These are phyloP conservation scores for Eristalinus sepulchralis DNA, from an alignment of 2,888 invertebrate species.

Conservation along the genomic window DNA sequence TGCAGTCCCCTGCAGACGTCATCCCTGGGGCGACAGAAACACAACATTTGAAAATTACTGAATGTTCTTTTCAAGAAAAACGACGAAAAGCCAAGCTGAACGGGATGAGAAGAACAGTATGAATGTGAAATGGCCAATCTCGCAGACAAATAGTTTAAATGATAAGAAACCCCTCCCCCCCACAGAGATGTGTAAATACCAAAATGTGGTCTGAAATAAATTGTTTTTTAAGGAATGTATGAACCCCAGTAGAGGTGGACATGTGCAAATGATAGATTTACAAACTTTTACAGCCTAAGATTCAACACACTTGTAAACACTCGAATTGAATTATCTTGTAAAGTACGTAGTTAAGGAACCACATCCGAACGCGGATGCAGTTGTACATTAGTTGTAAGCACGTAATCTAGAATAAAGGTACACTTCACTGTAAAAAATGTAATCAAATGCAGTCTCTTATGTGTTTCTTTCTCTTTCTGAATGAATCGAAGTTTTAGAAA, in stretches of 20 bases:
- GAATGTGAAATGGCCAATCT: neutral
- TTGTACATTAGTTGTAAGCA: neutral
- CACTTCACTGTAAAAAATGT: neutral
- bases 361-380: neutral
- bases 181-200: conserved; percentile 50
- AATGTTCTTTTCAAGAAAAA: conserved; percentile 71
- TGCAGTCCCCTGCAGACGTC: conserved; percentile 78
- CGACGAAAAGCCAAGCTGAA: conserved; percentile 59
- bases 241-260: conserved; percentile 16
- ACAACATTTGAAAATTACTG: conserved; percentile 77
- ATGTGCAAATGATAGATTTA: conserved; percentile 49
- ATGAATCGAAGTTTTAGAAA: too few species aligned
- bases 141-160: conserved; percentile 12
- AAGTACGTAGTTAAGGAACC: neutral
- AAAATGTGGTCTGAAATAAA: conserved; percentile 19
- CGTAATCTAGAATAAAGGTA: conserved; percentile 17
- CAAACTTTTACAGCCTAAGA: conserved; percentile 1
- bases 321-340: neutral
- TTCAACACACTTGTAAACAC: neutral
- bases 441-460: neutral
- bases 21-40: conserved; percentile 79
- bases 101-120: conserved; percentile 43
- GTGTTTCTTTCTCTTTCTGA: too few species aligned
- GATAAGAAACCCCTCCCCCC: conserved; percentile 4
- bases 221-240: neutral